A percentile compares a stretch with the other conserved stretches of the same genome.
Evolutionary conservation across 2,797 vertebrate genomes (phyloP).

Genomic region (Pseudotriccus pelzelni): DNA sequence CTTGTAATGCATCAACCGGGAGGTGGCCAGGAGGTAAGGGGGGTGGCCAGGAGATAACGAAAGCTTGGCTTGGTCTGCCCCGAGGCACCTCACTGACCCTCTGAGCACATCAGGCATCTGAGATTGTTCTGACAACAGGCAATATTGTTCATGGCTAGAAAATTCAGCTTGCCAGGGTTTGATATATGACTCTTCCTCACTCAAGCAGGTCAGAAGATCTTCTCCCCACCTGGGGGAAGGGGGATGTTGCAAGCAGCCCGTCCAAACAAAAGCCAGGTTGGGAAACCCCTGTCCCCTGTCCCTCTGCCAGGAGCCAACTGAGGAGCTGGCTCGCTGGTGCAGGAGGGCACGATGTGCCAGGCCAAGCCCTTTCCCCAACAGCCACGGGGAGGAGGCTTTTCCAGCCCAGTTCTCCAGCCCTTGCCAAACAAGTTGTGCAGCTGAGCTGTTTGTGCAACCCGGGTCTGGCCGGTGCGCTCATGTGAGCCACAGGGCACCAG

Average conservation of each 20-base stretch:
- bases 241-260: neutral
- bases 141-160: neutral
- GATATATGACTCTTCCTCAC: neutral
- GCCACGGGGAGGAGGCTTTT: neutral
- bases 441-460: neutral
- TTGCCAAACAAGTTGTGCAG: conserved; percentile 29
- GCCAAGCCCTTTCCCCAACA: neutral
- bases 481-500: neutral
- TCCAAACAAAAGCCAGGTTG: neutral
- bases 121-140: neutral
- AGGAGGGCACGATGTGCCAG: neutral
- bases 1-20: neutral
- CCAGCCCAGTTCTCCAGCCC: neutral
- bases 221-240: neutral
- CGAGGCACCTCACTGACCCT: neutral
- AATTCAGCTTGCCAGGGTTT: neutral
- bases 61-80: neutral
- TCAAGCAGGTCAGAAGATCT: neutral
- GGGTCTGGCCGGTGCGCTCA: neutral
- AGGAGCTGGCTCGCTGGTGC: neutral
- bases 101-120: neutral
- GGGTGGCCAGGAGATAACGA: conserved; percentile 30
- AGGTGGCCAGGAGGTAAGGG: conserved; percentile 29
- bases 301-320: neutral
- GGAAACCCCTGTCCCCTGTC: neutral